These are phyloP conservation scores for Catharus ustulatus DNA, from an alignment of 2,797 vertebrate species.

Conservation along the genomic window DNA sequence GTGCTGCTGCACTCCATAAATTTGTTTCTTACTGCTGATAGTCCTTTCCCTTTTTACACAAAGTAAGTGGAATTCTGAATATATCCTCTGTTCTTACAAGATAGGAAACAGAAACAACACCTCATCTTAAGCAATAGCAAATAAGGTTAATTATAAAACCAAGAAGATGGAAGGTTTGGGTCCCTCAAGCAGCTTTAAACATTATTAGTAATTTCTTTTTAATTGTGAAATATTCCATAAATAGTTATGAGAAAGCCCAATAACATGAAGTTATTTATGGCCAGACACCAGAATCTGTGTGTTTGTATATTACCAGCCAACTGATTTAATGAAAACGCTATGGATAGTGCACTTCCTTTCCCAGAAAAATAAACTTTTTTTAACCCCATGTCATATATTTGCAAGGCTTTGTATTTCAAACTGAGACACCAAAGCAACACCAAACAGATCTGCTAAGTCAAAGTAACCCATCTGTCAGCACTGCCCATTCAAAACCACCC, in stretches of 20 bases:
- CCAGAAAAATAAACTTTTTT: neutral
- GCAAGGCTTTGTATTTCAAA: neutral
- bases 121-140: neutral
- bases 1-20: neutral
- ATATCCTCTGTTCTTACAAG: neutral
- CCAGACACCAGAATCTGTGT: neutral
- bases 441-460: neutral
- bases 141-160: neutral
- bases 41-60: neutral
- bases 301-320: neutral
- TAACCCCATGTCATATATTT: neutral
- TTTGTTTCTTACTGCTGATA: neutral
- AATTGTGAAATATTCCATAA: neutral
- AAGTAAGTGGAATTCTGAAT: neutral
- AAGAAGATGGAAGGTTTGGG: neutral
- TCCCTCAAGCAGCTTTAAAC: neutral
- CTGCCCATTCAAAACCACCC: neutral
- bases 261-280: neutral
- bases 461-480: neutral
- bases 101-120: neutral
- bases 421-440: neutral
- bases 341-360: neutral
- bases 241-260: neutral
- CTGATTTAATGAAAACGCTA: neutral
- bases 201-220: neutral